These are phyloP conservation scores for Drosophila anomelani DNA, from an alignment of 2,888 invertebrate genomes.

Conservation along the genomic window DNA sequence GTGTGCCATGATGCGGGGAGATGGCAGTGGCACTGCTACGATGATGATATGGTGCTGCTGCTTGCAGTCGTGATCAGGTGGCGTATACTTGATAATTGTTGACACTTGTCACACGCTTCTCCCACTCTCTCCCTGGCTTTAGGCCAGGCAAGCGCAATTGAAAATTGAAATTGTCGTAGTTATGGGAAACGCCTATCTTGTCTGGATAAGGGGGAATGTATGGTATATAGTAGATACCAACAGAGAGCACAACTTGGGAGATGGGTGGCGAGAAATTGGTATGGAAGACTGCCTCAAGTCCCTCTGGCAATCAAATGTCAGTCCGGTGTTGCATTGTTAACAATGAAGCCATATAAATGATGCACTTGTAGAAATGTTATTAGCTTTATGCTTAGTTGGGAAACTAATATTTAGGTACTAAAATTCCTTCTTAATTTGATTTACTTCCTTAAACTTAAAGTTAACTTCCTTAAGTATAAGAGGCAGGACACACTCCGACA, in stretches of 20 bases:
- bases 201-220: background rate
- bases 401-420: background rate
- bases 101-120: constrained; percentile 62
- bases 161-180: constrained; percentile 58
- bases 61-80: constrained; percentile 53
- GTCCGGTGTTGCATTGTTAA: constrained; percentile 8
- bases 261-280: constrained; percentile 3
- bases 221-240: background rate
- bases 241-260: background rate
- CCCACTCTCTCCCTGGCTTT: background rate
- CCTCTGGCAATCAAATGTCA: constrained; percentile 23
- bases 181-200: constrained; percentile 17
- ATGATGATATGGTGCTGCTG: constrained; percentile 5
- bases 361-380: constrained; percentile 9
- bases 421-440: background rate
- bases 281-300: constrained; percentile 6
- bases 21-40: background rate
- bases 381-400: background rate
- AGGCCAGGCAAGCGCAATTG: constrained; percentile 46
- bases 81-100: constrained; percentile 78
- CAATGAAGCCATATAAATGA: constrained; percentile 7
- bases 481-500: background rate
- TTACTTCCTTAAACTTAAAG: background rate
- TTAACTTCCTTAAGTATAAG: too few relatives aligned
- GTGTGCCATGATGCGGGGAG: constrained; percentile 34